Evolutionary conservation across 2,113 vertebrate genomes (phyloP).

Genomic region (Elephas maximus): DNA sequence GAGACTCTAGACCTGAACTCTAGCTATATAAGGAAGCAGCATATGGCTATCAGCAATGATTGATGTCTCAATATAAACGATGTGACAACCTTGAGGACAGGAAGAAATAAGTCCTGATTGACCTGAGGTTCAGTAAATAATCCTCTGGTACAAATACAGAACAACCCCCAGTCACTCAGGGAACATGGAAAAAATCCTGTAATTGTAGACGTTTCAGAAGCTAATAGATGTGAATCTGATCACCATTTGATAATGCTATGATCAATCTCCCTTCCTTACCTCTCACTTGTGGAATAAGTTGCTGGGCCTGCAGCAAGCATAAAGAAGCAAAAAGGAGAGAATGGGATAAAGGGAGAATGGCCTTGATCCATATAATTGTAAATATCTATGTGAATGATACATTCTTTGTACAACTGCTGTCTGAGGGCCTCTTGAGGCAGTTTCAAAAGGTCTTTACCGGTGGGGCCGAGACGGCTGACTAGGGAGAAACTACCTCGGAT

Average conservation of each 20-base stretch:
- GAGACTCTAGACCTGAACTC: conserved; percentile 91
- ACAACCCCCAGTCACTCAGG: conserved; percentile 91
- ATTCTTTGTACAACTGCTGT: neutral
- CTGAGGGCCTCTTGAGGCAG: neutral
- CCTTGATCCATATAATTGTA: neutral
- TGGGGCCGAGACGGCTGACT: too few species aligned
- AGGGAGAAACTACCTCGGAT: too few species aligned
- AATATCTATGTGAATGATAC: neutral
- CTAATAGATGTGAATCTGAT: conserved; percentile 82
- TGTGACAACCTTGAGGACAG: conserved; percentile 91
- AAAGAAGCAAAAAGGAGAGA: neutral
- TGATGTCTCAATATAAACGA: conserved; percentile 89
- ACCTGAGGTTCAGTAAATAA: conserved; percentile 86
- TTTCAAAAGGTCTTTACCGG: too few species aligned
- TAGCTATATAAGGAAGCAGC: conserved; percentile 91
- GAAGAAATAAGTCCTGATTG: conserved; percentile 90
- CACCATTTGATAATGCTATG: conserved; percentile 91
- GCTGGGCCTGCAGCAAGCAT: neutral
- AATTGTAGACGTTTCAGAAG: too few species aligned
- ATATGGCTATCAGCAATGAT: conserved; percentile 90
- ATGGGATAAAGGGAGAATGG: neutral
- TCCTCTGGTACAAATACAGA: conserved; percentile 92
- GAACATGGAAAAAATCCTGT: too few species aligned
- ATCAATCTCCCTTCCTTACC: neutral
- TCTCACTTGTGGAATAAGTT: neutral